phyloP scores from a whole-genome alignment of 2,797 vertebrate genomes.

The Phoebastria nigripes region DNA sequence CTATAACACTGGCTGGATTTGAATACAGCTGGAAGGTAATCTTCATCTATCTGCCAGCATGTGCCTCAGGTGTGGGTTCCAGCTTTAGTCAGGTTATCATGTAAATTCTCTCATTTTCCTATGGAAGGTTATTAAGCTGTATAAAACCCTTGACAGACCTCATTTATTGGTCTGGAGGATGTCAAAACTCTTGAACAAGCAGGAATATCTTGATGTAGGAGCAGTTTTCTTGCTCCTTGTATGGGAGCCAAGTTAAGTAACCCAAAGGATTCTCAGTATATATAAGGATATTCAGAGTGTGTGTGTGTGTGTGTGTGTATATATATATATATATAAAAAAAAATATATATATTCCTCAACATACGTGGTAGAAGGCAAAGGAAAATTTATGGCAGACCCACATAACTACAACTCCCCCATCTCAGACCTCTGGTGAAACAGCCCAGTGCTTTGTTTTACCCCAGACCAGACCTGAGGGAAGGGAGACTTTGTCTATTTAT shows the following conservation, averaged over 20 bases:
- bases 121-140: neutral
- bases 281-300: too few species aligned
- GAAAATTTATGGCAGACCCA: neutral
- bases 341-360: neutral
- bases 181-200: neutral
- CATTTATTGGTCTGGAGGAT: neutral
- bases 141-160: neutral
- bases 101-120: neutral
- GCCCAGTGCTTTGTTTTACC: neutral
- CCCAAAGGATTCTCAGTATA: neutral
- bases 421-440: neutral
- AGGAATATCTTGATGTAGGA: neutral
- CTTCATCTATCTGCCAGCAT: neutral
- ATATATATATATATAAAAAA: too few species aligned
- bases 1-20: neutral
- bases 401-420: neutral
- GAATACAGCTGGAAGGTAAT: neutral
- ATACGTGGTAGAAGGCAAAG: neutral
- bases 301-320: too few species aligned
- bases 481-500: neutral
- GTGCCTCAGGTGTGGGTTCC: neutral
- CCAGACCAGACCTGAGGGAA: neutral
- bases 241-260: fast-evolving
- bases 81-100: neutral
- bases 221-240: neutral